These are phyloP conservation scores for Lymantria dispar DNA, from an alignment of 2,888 invertebrate species.

Conservation along the genomic window DNA sequence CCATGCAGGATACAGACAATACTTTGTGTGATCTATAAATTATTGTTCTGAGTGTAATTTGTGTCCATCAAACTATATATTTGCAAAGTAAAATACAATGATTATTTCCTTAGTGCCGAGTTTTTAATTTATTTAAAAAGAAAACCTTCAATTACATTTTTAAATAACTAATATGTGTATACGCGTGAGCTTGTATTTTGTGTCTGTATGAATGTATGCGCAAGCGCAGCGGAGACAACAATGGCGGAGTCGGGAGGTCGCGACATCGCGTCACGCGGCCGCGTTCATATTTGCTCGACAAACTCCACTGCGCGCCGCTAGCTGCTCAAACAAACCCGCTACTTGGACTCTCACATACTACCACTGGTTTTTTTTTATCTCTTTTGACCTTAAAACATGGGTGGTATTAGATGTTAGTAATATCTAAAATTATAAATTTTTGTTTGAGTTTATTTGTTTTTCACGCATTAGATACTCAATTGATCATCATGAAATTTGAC, in stretches of 20 bases:
- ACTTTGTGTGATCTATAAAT: no score
- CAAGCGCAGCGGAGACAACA: constrained; percentile 38
- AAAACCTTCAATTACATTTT: no score
- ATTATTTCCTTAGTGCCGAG: no score
- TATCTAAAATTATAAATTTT: constrained; percentile 3
- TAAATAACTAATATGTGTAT: background rate
- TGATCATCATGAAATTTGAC: no score
- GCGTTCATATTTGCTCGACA: constrained; percentile 41
- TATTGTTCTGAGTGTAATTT: no score
- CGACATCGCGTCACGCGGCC: constrained; percentile 39
- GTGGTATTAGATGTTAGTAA: constrained; percentile 8
- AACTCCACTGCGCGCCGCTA: constrained; percentile 24
- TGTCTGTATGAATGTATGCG: constrained; percentile 15
- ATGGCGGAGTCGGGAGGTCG: constrained; percentile 39
- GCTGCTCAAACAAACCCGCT: constrained; percentile 41
- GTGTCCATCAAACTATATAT: no score
- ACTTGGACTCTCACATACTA: constrained; percentile 51
- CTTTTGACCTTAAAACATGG: constrained; percentile 18
- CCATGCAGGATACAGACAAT: no score
- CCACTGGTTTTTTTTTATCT: constrained; percentile 37
- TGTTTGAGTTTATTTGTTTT: no score
- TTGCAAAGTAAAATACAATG: no score
- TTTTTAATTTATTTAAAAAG: no score
- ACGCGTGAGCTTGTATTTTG: background rate
- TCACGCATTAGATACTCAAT: no score